These are phyloP conservation scores for Diaphora mendica DNA, from an alignment of 2,888 invertebrate genomes.

Conservation along the genomic window DNA sequence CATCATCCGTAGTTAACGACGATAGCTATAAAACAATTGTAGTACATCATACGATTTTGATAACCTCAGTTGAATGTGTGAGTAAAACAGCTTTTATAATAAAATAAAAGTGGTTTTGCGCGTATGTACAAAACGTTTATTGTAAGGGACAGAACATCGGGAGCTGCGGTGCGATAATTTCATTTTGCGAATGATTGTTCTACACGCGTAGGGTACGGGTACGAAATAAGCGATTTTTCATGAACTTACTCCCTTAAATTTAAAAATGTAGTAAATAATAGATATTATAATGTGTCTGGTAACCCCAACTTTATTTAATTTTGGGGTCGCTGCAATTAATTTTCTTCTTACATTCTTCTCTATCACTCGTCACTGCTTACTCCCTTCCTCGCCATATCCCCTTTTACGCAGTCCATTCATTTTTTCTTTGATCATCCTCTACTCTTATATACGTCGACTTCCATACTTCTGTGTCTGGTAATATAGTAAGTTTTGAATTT, in stretches of 20 bases:
- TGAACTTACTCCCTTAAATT: not conserved
- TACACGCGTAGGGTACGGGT: conserved; percentile 29
- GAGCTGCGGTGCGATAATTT: conserved; percentile 47
- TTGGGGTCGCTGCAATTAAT: too few species aligned
- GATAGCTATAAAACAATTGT: not conserved
- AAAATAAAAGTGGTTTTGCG: conserved; percentile 19
- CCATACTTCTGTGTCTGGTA: too few species aligned
- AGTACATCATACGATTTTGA: conserved; percentile 9
- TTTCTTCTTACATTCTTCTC: too few species aligned
- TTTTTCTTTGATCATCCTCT: too few species aligned
- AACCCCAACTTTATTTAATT: too few species aligned
- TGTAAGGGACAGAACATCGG: conserved; percentile 23
- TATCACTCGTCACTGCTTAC: too few species aligned
- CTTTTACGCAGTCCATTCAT: too few species aligned
- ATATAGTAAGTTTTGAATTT: too few species aligned
- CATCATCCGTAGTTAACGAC: too few species aligned
- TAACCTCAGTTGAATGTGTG: not conserved
- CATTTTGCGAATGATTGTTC: conserved; percentile 55
- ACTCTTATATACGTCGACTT: too few species aligned
- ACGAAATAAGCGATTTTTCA: conserved; percentile 13
- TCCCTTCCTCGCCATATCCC: too few species aligned
- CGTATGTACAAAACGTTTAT: conserved; percentile 30
- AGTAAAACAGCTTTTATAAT: conserved; percentile 4
- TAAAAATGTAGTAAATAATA: not conserved
- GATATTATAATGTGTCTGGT: too few species aligned